phyloP scores from a whole-genome alignment of 2,888 invertebrate genomes.

The Unio pictorum region DNA sequence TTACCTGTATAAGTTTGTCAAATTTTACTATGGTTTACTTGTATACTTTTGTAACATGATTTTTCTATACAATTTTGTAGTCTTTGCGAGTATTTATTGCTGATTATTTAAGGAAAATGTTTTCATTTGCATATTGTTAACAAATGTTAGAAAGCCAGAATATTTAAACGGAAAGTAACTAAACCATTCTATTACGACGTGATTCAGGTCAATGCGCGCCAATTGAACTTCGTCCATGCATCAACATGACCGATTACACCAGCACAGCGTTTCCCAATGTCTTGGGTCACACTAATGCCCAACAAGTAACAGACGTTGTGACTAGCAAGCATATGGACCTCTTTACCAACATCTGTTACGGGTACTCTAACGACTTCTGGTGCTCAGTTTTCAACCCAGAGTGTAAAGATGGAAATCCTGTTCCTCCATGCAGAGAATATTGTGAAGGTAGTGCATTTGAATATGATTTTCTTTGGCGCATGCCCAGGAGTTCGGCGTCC shows the following conservation, averaged over 20 bases:
- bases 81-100: no score
- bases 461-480: no score
- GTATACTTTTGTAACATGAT: no score
- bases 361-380: slow-evolving; percentile 46
- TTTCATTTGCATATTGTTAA: no score
- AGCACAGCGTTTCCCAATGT: slow-evolving; percentile 45
- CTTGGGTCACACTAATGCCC: slow-evolving; percentile 44
- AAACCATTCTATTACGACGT: no score
- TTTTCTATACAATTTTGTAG: no score
- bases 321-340: slow-evolving; percentile 23
- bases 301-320: slow-evolving; percentile 24
- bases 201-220: slow-evolving; percentile 43
- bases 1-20: no score
- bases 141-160: no score
- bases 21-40: no score
- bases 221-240: slow-evolving; percentile 33
- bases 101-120: no score
- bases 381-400: slow-evolving; percentile 49
- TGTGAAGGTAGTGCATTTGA: slow-evolving; percentile 33
- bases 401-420: slow-evolving; percentile 33
- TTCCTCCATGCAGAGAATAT: slow-evolving; percentile 52
- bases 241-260: slow-evolving; percentile 40
- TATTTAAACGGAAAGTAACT: no score
- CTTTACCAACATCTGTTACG: slow-evolving; percentile 34
- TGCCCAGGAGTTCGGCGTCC: background rate